A percentile compares a stretch with the other conserved stretches of the same genome.
Conservation (phyloP, 2,888 invertebrate genomes). For the Ecliptopera silaceata region DNA sequence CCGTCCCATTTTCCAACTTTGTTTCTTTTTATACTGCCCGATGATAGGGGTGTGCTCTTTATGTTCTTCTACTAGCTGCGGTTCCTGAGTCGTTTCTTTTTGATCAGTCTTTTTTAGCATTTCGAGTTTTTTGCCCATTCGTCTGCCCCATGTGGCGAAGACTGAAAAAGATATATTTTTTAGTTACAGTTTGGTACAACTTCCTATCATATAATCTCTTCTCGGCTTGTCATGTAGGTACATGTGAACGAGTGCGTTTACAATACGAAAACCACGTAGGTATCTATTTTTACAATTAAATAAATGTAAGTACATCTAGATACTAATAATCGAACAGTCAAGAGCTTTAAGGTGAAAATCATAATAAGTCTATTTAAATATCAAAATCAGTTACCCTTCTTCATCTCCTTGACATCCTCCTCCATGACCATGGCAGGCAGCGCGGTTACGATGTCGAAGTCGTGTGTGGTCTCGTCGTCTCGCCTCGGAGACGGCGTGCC, state of each 20-base stretch:
- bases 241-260: neutral
- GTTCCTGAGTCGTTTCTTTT: slow-evolving; percentile 78
- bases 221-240: too few species aligned
- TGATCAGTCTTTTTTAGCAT: slow-evolving; percentile 86
- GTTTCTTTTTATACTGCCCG: slow-evolving; percentile 81
- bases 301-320: too few species aligned
- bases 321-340: too few species aligned
- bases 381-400: slow-evolving; percentile 81
- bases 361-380: too few species aligned
- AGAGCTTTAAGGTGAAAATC: too few species aligned
- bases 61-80: slow-evolving; percentile 54
- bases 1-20: slow-evolving; percentile 83
- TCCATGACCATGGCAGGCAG: slow-evolving; percentile 90
- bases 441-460: slow-evolving; percentile 89
- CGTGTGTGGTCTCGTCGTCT: slow-evolving; percentile 77
- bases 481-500: slow-evolving; percentile 68
- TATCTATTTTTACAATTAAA: too few species aligned
- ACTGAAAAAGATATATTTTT: slow-evolving; percentile 62
- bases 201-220: too few species aligned
- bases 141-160: slow-evolving; percentile 89
- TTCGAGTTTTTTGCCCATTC: slow-evolving; percentile 90
- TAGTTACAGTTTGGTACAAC: too few species aligned
- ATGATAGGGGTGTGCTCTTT: slow-evolving; percentile 64
- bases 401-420: slow-evolving; percentile 85
- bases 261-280: neutral